Evolutionary conservation across 2,113 vertebrate genomes (phyloP), one percentile per base, ranked within the genome.

Genomic region (Pteropus alecto): DNA sequence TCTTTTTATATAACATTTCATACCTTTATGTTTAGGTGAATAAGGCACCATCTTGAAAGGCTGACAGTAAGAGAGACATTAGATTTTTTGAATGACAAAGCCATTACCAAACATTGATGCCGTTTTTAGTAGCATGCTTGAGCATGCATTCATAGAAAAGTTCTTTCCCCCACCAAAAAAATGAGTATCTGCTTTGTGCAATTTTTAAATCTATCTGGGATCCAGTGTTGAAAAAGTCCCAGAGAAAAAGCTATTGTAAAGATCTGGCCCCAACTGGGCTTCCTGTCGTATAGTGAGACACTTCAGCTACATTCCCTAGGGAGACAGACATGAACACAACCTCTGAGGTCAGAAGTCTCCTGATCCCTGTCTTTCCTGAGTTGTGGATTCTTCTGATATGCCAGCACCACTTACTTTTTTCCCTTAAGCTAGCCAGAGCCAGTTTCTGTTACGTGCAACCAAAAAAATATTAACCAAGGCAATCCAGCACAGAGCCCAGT

Each of bases 401-500:
- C 73, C 77, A 73, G 30, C 33, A 41, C 58, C 71, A 87, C 88
- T 94, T 76, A 76, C 54, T 89, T 95, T 91, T 84, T 92, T 14
- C 79, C 91, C 48, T 70, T 54, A 26, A 94, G 63, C 70, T n/a
- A 43, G 48, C 91, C 95, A 94, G 74, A 95, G 73, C 93, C 60
- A 67, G 56, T 90, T 92, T 90, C 74, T 74, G 28, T 95, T 89
- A 65, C 30, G 7, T 79, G 63, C 18, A 92, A 77, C 79, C 67
- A 73, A 89, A 83, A 68, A 76, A 92, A 26, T 35, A 86, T 46
- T 48, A 94, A 56, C 35, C 8, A 41, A 67, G 63, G 61, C 88
- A 73, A 15, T 48, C 41, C 79, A 90, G 56, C 68, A 14, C 56
- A 26, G 41, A 93, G 79, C 81, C 94, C 51, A n/a, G 48, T 33